A percentile compares a stretch with the other conserved stretches of the same genome.
phyloP scores from a whole-genome alignment of 2,113 vertebrate species.

The Tupaia tana region DNA sequence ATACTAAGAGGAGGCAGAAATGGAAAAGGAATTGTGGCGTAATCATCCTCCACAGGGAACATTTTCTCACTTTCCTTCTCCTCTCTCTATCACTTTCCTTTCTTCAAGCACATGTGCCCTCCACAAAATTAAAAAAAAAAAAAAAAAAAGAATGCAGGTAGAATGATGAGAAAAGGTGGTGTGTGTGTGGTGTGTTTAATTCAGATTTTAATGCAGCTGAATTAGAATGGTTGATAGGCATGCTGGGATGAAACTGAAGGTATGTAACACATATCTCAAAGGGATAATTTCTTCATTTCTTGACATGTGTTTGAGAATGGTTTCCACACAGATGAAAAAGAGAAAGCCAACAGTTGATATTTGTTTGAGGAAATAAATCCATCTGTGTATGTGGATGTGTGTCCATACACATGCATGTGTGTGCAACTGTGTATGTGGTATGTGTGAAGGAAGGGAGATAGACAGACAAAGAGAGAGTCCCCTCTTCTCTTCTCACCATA shows the following conservation, averaged over 20 bases:
- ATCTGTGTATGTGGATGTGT: not conserved
- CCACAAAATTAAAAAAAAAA: no score
- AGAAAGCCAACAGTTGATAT: not conserved
- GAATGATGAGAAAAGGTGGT: not conserved
- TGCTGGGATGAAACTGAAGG: not conserved
- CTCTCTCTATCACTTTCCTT: no score
- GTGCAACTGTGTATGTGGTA: not conserved
- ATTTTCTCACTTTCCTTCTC: no score
- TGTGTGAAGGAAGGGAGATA: not conserved
- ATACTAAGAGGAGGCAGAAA: no score
- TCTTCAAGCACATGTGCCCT: no score
- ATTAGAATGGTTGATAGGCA: not conserved
- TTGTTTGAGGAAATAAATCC: not conserved
- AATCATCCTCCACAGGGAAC: no score
- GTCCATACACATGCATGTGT: not conserved
- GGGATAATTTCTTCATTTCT: not conserved
- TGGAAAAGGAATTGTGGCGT: no score
- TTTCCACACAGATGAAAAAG: not conserved
- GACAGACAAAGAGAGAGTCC: not conserved
- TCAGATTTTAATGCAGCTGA: conserved; percentile 15
- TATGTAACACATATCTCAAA: not conserved
- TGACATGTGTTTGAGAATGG: not conserved
- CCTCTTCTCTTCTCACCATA: not conserved
- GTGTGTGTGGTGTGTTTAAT: not conserved
- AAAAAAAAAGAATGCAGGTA: not conserved